These are phyloP conservation scores for Lithophane socia DNA, from an alignment of 2,888 invertebrate species.

Conservation along the genomic window DNA sequence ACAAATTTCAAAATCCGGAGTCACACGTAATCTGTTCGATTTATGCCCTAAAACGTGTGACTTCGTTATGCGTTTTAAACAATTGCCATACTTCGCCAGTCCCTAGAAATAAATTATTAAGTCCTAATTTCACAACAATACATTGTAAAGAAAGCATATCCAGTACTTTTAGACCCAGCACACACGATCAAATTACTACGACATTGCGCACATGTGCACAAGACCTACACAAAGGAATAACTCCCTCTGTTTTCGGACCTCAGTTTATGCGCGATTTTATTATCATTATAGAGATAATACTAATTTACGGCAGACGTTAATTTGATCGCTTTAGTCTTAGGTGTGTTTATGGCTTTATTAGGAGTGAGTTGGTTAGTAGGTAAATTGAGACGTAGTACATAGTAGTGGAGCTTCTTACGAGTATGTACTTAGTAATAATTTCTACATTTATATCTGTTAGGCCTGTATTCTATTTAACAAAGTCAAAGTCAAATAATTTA, in stretches of 20 bases:
- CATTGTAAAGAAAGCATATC: slow-evolving; percentile 30
- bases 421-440: no score
- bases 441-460: no score
- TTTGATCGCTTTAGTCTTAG: slow-evolving; percentile 46
- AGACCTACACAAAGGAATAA: slow-evolving; percentile 62
- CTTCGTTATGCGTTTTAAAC: no score
- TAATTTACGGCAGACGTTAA: slow-evolving; percentile 56
- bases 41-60: no score
- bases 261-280: slow-evolving; percentile 63
- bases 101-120: no score
- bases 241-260: slow-evolving; percentile 62
- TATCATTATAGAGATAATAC: slow-evolving; percentile 61
- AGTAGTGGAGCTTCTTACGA: neutral
- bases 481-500: no score
- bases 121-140: no score
- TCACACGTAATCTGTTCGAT: no score
- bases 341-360: slow-evolving; percentile 36
- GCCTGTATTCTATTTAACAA: no score
- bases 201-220: slow-evolving; percentile 65
- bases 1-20: no score
- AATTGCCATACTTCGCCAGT: no score
- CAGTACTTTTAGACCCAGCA: slow-evolving; percentile 5
- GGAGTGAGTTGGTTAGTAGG: neutral
- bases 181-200: slow-evolving; percentile 56
- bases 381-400: neutral